Evolutionary conservation across 2,113 vertebrate genomes (phyloP).

Genomic region (Leucopsar rothschildi): DNA sequence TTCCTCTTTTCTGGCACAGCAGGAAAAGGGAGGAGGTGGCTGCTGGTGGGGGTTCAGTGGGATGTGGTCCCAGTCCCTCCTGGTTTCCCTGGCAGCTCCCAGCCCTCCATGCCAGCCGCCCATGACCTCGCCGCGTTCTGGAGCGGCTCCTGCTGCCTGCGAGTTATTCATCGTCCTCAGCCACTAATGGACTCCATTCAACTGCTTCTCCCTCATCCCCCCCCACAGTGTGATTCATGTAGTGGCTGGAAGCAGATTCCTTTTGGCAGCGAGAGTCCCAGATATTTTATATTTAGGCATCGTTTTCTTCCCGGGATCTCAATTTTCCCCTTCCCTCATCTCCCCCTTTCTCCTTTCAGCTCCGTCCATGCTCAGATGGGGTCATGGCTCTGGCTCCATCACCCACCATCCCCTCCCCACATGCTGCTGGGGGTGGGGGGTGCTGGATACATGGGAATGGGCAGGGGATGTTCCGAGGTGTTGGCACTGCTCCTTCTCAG

Average conservation of each 20-base stretch:
- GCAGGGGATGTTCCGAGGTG: background rate
- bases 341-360: background rate
- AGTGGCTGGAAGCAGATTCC: background rate
- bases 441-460: background rate
- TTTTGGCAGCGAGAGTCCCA: background rate
- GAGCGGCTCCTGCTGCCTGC: background rate
- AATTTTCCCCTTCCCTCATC: background rate
- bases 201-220: background rate
- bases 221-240: background rate
- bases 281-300: background rate
- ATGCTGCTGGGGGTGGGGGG: background rate
- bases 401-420: background rate
- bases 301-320: background rate
- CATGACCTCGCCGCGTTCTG: fast-evolving
- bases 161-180: background rate
- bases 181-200: slow-evolving; percentile 16
- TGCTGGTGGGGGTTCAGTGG: background rate
- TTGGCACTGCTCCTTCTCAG: background rate
- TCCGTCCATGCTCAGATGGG: background rate
- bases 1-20: background rate
- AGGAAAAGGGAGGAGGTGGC: background rate
- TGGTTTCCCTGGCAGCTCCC: background rate
- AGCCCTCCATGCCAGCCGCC: background rate
- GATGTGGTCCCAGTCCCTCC: background rate
- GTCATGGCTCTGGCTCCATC: background rate